Evolutionary conservation across 2,797 vertebrate genomes (phyloP).

Genomic region (Chloroceryle amazona): DNA sequence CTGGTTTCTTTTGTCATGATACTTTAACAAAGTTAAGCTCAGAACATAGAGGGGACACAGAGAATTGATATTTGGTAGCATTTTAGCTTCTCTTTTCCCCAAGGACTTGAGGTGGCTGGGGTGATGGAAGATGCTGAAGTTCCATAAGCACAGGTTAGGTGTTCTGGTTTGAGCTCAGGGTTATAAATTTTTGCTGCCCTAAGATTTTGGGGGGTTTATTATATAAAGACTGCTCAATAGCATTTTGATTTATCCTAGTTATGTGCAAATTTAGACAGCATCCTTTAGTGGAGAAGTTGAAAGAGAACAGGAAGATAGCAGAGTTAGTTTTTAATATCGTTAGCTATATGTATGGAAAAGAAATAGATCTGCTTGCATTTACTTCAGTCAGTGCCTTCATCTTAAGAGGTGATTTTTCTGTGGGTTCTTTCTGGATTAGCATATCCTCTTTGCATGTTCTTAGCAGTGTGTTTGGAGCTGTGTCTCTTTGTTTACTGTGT

Average conservation of each 20-base stretch:
- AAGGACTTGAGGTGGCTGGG: neutral
- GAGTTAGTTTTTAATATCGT: too few species aligned
- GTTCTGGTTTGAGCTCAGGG: slow-evolving; percentile 10
- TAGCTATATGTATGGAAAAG: neutral
- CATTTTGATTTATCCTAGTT: too few species aligned
- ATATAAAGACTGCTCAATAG: neutral
- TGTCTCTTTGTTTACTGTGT: neutral
- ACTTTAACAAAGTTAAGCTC: neutral
- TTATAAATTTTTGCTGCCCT: neutral
- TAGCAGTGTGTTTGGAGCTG: neutral
- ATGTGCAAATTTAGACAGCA: too few species aligned
- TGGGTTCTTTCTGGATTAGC: neutral
- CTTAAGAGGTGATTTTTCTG: neutral
- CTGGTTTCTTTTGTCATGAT: neutral
- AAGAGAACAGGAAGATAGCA: too few species aligned
- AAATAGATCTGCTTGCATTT: neutral
- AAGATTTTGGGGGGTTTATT: neutral
- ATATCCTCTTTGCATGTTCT: neutral
- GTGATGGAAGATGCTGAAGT: neutral
- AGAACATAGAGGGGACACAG: neutral
- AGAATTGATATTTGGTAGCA: neutral
- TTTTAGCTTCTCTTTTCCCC: neutral
- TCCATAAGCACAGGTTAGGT: neutral
- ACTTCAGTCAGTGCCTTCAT: neutral
- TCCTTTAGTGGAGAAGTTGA: too few species aligned